A percentile compares a stretch with the other conserved stretches of the same genome.
Conservation (phyloP, 2,888 invertebrate species). For the Herminia tarsipennalis region DNA sequence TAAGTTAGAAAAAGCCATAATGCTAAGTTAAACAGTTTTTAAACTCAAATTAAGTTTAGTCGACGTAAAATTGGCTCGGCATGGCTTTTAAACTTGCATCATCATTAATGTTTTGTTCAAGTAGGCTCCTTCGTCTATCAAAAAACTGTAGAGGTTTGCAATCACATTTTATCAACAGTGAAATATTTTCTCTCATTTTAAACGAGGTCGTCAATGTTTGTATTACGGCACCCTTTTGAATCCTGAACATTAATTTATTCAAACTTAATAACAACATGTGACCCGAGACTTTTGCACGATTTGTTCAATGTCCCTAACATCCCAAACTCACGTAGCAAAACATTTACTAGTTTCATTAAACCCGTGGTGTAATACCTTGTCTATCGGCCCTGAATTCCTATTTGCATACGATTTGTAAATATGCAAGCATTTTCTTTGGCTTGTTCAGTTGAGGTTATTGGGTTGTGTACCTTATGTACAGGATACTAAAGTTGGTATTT, state of each 20-base stretch:
- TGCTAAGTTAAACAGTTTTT: constrained; percentile 48
- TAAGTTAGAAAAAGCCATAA: constrained; percentile 45
- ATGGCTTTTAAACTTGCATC: constrained; percentile 44
- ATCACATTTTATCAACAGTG: not conserved
- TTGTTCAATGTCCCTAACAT: not conserved
- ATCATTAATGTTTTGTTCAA: constrained; percentile 39
- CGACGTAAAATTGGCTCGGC: constrained; percentile 27
- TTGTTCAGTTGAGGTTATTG: constrained; percentile 2
- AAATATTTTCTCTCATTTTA: not conserved
- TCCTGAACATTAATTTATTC: not conserved
- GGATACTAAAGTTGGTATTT: constrained; percentile 47
- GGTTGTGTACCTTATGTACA: constrained; percentile 20
- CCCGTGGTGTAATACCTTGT: constrained; percentile 22
- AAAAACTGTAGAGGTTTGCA: not conserved
- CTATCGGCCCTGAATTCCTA: constrained; percentile 27
- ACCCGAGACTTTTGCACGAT: constrained; percentile 9
- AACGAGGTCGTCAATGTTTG: too few species aligned
- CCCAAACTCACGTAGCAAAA: constrained; percentile 11
- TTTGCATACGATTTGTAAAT: constrained; percentile 47
- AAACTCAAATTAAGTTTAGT: constrained; percentile 43
- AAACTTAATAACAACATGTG: not conserved
- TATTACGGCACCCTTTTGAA: not conserved
- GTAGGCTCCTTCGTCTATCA: constrained; percentile 18
- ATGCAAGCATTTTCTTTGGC: constrained; percentile 37
- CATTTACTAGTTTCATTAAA: constrained; percentile 30